phyloP scores from a whole-genome alignment of 2,888 invertebrate species.

The Acanthococcus lagerstroemiae region DNA sequence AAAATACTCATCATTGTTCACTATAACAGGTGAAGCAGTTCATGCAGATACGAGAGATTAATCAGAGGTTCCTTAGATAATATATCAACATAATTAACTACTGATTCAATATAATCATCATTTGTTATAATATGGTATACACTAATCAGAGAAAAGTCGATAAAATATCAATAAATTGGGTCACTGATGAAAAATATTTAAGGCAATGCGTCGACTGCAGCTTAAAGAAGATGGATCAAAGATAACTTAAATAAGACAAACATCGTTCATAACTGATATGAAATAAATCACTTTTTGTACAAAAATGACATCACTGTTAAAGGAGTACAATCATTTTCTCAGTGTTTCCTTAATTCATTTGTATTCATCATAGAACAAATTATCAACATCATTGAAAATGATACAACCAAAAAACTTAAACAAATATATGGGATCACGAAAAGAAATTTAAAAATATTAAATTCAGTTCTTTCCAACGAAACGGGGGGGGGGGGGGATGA shows the following conservation, averaged over 20 bases:
- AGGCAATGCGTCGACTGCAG: no score
- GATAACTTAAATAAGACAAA: no score
- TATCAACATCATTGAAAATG: slow-evolving; percentile 2
- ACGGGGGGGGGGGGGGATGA: no score
- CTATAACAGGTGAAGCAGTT: not conserved
- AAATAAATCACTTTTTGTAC: no score
- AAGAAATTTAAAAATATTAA: not conserved
- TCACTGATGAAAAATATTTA: no score
- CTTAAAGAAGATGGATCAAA: no score
- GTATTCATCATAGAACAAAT: slow-evolving; percentile 24
- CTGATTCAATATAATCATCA: not conserved
- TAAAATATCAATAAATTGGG: not conserved
- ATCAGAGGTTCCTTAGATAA: slow-evolving; percentile 3
- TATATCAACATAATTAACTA: not conserved
- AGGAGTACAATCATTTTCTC: not conserved
- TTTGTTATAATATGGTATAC: not conserved
- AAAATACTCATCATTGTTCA: not conserved
- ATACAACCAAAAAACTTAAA: not conserved
- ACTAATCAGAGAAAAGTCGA: not conserved
- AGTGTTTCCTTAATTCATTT: not conserved
- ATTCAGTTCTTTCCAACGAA: not conserved
- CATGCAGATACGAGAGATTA: not conserved
- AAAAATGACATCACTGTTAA: no score
- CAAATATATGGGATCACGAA: not conserved
- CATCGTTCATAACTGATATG: no score